Evolutionary conservation across 1,140 invertebrate species (phyloP).

Genomic region (Papilio polyxenes): DNA sequence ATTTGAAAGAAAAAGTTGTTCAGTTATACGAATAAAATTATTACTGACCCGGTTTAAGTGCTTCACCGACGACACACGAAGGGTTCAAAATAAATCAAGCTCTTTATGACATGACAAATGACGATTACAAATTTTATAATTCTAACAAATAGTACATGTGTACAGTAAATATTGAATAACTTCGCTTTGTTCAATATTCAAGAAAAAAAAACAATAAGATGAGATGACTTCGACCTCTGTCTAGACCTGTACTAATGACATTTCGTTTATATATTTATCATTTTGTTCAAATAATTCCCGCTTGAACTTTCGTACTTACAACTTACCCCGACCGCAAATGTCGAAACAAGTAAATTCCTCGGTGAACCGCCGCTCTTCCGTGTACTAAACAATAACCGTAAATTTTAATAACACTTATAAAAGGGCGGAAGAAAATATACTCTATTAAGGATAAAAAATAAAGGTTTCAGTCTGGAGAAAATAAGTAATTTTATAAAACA

Average conservation of each 20-base stretch:
- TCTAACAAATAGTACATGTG: neutral
- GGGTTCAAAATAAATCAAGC: neutral
- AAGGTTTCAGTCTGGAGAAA: neutral
- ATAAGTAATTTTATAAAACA: neutral
- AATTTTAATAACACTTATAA: constrained; percentile 67
- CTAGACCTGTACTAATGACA: too few relatives aligned
- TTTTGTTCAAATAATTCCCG: neutral
- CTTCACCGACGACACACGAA: neutral
- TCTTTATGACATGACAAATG: neutral
- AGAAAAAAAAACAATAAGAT: too few relatives aligned
- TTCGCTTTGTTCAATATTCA: neutral
- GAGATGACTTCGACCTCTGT: too few relatives aligned
- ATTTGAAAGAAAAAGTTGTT: neutral
- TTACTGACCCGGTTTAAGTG: neutral
- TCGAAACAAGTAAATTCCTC: constrained; percentile 26
- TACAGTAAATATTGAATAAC: neutral
- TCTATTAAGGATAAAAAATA: constrained; percentile 63
- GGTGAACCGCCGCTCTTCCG: constrained; percentile 36
- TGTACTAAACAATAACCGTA: constrained; percentile 48
- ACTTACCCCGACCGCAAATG: constrained; percentile 13
- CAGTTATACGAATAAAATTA: neutral
- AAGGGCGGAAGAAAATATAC: constrained; percentile 60
- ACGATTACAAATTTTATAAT: neutral
- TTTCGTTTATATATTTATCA: neutral
- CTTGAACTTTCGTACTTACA: constrained; percentile 14